Evolutionary conservation across 2,888 invertebrate genomes (phyloP).

Genomic region (Meteorus colon): DNA sequence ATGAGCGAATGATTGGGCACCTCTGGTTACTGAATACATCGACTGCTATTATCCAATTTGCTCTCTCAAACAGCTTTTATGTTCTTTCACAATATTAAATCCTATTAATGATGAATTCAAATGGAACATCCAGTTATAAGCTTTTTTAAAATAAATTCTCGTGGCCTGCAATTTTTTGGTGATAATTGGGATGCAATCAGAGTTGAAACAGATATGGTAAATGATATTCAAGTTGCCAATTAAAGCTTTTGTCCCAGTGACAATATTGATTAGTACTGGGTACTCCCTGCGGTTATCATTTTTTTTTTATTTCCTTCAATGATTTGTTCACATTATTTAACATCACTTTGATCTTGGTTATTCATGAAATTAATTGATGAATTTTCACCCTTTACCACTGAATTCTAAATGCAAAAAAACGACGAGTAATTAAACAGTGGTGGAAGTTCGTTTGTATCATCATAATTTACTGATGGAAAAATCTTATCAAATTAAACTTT

Average conservation of each 20-base stretch:
- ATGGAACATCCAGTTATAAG: too few relatives aligned
- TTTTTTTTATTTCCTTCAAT: too few relatives aligned
- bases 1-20: constrained; percentile 46
- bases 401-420: too few relatives aligned
- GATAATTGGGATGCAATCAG: neutral
- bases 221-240: neutral
- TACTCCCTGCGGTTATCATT: too few relatives aligned
- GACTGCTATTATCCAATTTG: constrained; percentile 47
- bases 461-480: too few relatives aligned
- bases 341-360: too few relatives aligned
- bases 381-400: too few relatives aligned
- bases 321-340: too few relatives aligned
- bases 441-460: too few relatives aligned
- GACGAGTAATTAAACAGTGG: too few relatives aligned
- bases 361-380: too few relatives aligned
- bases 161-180: neutral
- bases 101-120: neutral
- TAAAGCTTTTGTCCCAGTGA: neutral
- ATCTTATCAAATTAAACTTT: too few relatives aligned
- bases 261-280: neutral
- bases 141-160: neutral
- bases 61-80: constrained; percentile 40
- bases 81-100: constrained; percentile 44
- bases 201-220: neutral
- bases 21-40: constrained; percentile 10